Conservation (phyloP, 1,140 invertebrate genomes). For the Bombyx mori region ASM3026992v2 NC_085119.1:8386001-8386500, state of each 20-base stretch:
- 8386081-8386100: constrained; percentile 91
- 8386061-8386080: constrained; percentile 85
- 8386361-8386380: constrained; percentile 30
- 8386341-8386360: constrained; percentile 62
- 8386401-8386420: constrained; percentile 45
- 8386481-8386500: constrained; percentile 41
- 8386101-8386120: constrained; percentile 82
- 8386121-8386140: constrained; percentile 81
- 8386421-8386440: constrained; percentile 35
- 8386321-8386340: constrained; percentile 89
- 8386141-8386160: constrained; percentile 64
- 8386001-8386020: constrained; percentile 83
- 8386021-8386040: constrained; percentile 95
- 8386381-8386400: constrained; percentile 41
- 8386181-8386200: constrained; percentile 67
- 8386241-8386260: constrained; percentile 71
- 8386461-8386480: constrained; percentile 43
- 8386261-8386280: constrained; percentile 77
- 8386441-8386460: constrained; percentile 58
- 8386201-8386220: constrained; percentile 63
- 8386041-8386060: constrained; percentile 86
- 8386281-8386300: constrained; percentile 72
- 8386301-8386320: constrained; percentile 81
- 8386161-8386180: constrained; percentile 65
- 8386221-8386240: constrained; percentile 62